Percentiles rank a stretch among this genome's conserved stretches.
phyloP scores from a whole-genome alignment of 1,140 invertebrate genomes.

The Cydia pomonella region DNA sequence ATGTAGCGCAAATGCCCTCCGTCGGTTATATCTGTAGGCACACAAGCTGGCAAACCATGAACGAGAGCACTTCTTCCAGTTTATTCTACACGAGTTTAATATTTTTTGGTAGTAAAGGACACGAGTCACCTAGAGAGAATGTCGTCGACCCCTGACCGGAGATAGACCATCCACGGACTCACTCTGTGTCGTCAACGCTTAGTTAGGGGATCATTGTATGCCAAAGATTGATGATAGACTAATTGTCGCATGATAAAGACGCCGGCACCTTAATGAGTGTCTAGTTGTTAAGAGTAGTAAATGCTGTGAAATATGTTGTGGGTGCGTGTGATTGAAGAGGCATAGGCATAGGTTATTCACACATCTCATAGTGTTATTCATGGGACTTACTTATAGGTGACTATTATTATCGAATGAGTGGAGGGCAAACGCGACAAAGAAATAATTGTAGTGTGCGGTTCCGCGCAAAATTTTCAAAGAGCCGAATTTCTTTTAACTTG shows the following conservation, averaged over 20 bases:
- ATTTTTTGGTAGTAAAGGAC: background rate
- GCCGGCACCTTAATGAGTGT: conserved; percentile 47
- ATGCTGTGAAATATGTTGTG: conserved; percentile 31
- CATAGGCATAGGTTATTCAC: conserved; percentile 15
- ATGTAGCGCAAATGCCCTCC: too few species aligned
- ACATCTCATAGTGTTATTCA: background rate
- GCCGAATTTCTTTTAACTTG: too few species aligned
- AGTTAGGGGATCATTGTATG: conserved; percentile 67
- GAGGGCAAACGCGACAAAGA: too few species aligned
- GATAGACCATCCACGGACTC: conserved; percentile 54
- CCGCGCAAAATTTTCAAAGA: too few species aligned
- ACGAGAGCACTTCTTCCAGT: background rate
- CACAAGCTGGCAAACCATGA: background rate
- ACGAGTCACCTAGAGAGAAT: conserved; percentile 2
- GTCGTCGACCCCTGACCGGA: conserved; percentile 44
- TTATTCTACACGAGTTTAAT: background rate
- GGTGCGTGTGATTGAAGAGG: background rate
- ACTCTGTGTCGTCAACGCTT: conserved; percentile 62
- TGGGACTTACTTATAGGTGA: background rate
- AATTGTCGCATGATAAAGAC: conserved; percentile 57
- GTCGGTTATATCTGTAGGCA: background rate
- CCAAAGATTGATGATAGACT: conserved; percentile 68
- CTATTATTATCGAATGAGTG: background rate
- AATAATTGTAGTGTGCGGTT: too few species aligned
- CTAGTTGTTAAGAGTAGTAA: conserved; percentile 34